Evolutionary conservation across 2,113 vertebrate species (phyloP), one percentile per base, ranked within the genome.

Genomic region (Ginglymostoma cirratum): DNA sequence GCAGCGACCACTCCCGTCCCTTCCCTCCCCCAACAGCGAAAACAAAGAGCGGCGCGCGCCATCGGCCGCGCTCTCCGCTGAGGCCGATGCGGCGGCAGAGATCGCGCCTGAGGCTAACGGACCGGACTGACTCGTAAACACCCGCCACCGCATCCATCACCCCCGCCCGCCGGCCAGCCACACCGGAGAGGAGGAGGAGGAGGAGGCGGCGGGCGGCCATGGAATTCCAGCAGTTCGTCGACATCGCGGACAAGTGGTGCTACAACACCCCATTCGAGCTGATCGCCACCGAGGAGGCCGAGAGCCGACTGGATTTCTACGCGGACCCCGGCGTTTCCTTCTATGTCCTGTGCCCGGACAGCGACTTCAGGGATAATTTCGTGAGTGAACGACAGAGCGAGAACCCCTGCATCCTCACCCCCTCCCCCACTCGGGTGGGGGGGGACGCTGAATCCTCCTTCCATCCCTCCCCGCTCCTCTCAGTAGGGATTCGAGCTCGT

Each of bases 201-300:
- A 55, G 55, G 55, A 52, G 55, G 55, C 55, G 55, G 55, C 55
- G 55, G 30, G 95, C 96, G 96, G 94, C 76, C 42, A 99, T 99
- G 99, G 98, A 98, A 97, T 99, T 99, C 97, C 98, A 99, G 98
- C 98, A 98, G 98, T 98, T 99, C 98, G 98, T 99, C 96, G 98
- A 99, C 97, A 98, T 98, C 97, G 99, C 98, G 97, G 99, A 99
- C 97, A 98, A 98, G 96, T 99, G 99, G 99, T 99, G 99, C 97
- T 98, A 98, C 97, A 98, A 98, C 96, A 99, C 98, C 97, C 99
- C 99, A 95, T 99, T 99, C 97, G 98, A 99, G 97, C 98, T 99
- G 97, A 99, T 99, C 96, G 99, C 99, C 96, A 98, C 99, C 96
- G 98, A 98, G 96, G 99, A 99, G 97, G 98, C 98, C 94, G 99